Evolutionary conservation across 2,113 vertebrate genomes (phyloP).

Genomic region (Mastomys natalensis): DNA sequence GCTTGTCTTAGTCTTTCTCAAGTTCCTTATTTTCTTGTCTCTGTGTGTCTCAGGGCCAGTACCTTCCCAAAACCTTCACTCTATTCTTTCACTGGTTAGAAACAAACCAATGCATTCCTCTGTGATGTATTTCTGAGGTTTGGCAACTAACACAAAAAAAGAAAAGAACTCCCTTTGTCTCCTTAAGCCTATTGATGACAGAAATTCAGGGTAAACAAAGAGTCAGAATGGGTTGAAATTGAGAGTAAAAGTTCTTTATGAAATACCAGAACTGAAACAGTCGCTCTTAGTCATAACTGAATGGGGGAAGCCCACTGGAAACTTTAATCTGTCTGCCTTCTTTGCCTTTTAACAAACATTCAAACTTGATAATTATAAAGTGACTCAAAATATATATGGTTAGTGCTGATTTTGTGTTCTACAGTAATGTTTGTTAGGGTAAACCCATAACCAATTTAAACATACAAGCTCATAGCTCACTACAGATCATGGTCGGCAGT

Average conservation of each 20-base stretch:
- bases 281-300: background rate
- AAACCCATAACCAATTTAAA: background rate
- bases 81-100: background rate
- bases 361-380: background rate
- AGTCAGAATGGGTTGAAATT: background rate
- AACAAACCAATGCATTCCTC: background rate
- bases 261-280: background rate
- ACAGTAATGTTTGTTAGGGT: background rate
- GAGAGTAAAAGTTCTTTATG: background rate
- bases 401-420: background rate
- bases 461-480: background rate
- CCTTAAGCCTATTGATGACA: background rate
- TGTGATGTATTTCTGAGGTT: background rate
- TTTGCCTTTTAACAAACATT: background rate
- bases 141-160: background rate
- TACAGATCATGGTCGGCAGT: background rate
- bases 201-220: background rate
- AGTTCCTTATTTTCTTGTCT: background rate
- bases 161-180: background rate
- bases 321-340: background rate
- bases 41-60: rapidly evolving
- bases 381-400: background rate
- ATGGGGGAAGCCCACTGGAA: background rate
- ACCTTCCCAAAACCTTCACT: background rate
- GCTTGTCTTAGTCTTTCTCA: background rate